These are phyloP conservation scores for Pipistrellus pipistrellus DNA, from an alignment of 2,797 vertebrate genomes.

Conservation along the genomic window DNA sequence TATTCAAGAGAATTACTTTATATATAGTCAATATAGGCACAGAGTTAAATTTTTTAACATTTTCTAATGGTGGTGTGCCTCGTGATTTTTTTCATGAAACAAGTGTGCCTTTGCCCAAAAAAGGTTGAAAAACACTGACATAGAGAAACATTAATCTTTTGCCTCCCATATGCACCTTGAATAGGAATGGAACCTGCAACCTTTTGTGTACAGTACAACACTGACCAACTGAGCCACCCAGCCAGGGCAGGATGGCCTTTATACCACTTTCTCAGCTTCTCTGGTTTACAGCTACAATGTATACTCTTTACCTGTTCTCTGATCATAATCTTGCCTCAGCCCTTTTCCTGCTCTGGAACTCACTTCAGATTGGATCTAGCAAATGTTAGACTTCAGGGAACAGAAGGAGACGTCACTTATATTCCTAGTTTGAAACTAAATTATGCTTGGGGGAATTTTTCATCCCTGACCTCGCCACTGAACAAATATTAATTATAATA, in stretches of 20 bases:
- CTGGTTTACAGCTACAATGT: background rate
- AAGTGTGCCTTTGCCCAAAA: too few species aligned
- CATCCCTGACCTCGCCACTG: background rate
- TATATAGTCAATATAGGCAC: too few species aligned
- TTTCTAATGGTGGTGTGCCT: too few species aligned
- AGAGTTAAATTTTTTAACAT: too few species aligned
- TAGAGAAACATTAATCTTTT: background rate
- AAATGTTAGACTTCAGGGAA: conserved; percentile 21
- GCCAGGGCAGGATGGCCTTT: background rate
- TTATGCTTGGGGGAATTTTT: background rate
- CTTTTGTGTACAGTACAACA: background rate
- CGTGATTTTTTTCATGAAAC: too few species aligned
- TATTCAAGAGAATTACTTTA: too few species aligned
- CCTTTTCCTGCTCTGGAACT: background rate
- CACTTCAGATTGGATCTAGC: background rate
- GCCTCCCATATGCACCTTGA: background rate
- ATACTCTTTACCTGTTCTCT: background rate
- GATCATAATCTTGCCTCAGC: background rate
- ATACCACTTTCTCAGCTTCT: background rate
- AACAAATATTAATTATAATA: background rate
- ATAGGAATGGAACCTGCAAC: background rate
- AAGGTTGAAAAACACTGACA: too few species aligned
- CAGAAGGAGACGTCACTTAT: background rate
- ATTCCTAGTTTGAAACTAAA: conserved; percentile 14
- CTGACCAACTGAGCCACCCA: background rate